Evolutionary conservation across 30 jellyfish, hydroid and myxozoan genomes (phyloP).

Genomic region (Aurelia coerulea): DNA sequence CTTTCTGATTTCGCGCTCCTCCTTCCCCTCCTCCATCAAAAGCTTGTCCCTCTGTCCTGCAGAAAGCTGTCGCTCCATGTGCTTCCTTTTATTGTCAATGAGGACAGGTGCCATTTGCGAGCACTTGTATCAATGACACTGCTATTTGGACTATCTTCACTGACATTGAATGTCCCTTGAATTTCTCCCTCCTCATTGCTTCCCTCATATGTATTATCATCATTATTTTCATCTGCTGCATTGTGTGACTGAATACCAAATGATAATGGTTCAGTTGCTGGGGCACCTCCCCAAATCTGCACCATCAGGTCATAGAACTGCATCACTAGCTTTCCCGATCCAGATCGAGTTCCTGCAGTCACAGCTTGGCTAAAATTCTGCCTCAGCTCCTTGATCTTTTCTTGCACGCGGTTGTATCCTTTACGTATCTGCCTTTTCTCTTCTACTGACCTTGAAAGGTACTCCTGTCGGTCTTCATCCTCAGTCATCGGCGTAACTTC

Average conservation of each 20-base stretch:
- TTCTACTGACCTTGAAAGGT: too few species aligned
- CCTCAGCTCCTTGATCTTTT: constrained; percentile 26
- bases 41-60: constrained; percentile 53
- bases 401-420: constrained; percentile 16
- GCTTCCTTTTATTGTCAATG: constrained; percentile 46
- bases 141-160: constrained; percentile 9
- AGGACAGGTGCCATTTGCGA: constrained; percentile 34
- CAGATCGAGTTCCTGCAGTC: constrained; percentile 21
- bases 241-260: constrained; percentile 25
- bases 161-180: constrained; percentile 3
- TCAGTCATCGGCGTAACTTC: too few species aligned
- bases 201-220: background rate
- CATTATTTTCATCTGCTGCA: background rate
- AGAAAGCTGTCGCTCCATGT: constrained; percentile 52
- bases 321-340: constrained; percentile 27
- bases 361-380: constrained; percentile 26
- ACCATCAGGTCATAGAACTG: constrained; percentile 38
- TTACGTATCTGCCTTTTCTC: background rate
- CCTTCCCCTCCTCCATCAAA: constrained; percentile 47
- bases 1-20: constrained; percentile 19
- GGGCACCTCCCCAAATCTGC: constrained; percentile 44
- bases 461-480: too few species aligned
- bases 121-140: background rate
- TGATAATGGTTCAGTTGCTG: constrained; percentile 40
- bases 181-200: constrained; percentile 5